Evolutionary conservation across 2,888 invertebrate genomes (phyloP), one percentile per base, ranked within the genome.

Genomic region (Phengaris arion): DNA sequence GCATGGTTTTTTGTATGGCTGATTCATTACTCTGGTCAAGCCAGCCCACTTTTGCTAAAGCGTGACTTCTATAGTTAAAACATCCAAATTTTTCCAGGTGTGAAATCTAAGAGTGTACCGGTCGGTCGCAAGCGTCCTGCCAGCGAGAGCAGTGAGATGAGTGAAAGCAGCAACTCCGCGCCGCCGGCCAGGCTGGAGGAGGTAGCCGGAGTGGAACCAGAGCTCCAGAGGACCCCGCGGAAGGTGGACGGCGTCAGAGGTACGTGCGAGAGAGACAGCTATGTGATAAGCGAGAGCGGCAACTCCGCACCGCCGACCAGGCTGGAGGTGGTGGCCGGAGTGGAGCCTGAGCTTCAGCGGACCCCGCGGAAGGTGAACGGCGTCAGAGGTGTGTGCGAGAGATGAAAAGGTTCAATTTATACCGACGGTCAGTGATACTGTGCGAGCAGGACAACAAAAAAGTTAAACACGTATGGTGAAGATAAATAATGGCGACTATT

Each of bases 151-250:
- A 93, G 93, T 73, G 91, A 90, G 76, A 81, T 92, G 79, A 90
- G 90, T 54, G 93, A 94, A 76, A 91, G 91, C 78, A 91, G 92
- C 80, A 35, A 35, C 35, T 87, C 89, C 0, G 91, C 92, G 3
- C 89, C 90, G 0, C 89, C 92, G 0, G 83, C 82, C n/a, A 76
- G 90, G 0, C 82, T 90, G 0, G 91, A 92, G 76, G 91, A 92
- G 79, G 87, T 94, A 22, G 91, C 93, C 0, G 94, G 94, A 0
- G 94, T 94, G 0, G 94, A 94, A 80, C 94, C 94, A 0, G 94
- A 94, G 80, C 87, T 94, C 52, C 94, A 94, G 80, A 84, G 59
- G 59, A 59, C 59, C 9, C 22, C 59, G 59, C 22, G 59, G 59
- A 59, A 59, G 59, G 59, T 59, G 59, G 59, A 59, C 22, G 59